Base-by-base conservation (phyloP, 1,140 invertebrate genomes). In the Mamestra configurata region DNA sequence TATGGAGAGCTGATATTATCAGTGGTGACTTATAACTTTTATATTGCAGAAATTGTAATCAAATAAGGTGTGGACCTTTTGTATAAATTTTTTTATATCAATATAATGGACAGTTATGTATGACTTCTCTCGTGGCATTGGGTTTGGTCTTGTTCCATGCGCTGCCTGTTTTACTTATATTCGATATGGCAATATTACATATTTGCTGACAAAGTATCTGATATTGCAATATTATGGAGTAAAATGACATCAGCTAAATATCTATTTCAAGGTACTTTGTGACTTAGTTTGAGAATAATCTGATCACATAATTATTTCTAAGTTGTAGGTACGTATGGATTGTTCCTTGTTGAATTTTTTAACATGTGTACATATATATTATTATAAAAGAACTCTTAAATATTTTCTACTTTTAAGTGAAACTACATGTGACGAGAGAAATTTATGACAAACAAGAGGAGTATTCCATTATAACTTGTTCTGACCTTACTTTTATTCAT, bases 391-490 rank as follows among this genome's bases (percentile, higher is more conserved):
- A 86, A 86, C 82, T 85, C 82, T 86, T 85, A 84, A 88, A 87
- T 87, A 87, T 90, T 90, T 89, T 86, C 79, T 90, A 91, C 83
- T 88, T 88, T 86, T 94, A 93, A 94, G 91, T 87, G 89, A 88
- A 93, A 93, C 90, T 89, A 85, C 87, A 88, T 93, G 92, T 93
- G 90, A 93, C 91, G 92, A 93, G 91, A 93, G 92, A 93, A 89
- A 89, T 86, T 89, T 83, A 89, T 81, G 81, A 86, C 83, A 77
- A 71, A 85, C 71, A 73, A 84, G 84, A 82, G 61, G 73, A 86
- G 85, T 85, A 88, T 90, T 87, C 80, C 84, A 89, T 88, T 89
- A 87, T 90, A 85, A 84, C 80, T 70, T 86, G 79, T 85, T 55
- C 61, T 77, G 75, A 77, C 75, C 43, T 77, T 77, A 18, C 51